Conservation (phyloP, 1,140 invertebrate species). For the Apolygus lucorum region DNA sequence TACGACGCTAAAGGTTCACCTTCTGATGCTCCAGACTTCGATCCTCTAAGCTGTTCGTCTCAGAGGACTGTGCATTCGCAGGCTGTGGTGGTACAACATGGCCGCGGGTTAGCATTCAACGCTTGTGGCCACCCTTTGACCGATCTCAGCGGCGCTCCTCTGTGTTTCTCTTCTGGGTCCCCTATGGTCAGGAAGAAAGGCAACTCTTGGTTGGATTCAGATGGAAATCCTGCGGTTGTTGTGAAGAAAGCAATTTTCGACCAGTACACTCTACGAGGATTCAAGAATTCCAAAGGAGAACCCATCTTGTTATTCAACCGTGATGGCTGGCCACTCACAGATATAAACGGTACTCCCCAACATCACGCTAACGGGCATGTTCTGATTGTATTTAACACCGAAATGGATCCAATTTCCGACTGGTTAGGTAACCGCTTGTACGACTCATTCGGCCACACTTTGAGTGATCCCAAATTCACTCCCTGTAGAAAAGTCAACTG, state of each 20-base stretch:
- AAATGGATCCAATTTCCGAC: constrained; percentile 8
- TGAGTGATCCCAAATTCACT: not conserved
- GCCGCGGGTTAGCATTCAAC: not conserved
- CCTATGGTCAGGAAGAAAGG: not conserved
- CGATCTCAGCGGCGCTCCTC: constrained; percentile 3
- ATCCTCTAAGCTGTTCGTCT: not conserved
- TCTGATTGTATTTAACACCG: not conserved
- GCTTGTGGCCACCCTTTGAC: constrained; percentile 11
- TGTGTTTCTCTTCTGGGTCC: constrained; percentile 6
- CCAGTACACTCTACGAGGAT: not conserved
- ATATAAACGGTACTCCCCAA: constrained; percentile 10
- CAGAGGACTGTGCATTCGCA: not conserved
- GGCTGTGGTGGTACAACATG: not conserved
- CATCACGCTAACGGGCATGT: constrained; percentile 4
- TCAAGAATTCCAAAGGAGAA: constrained; percentile 8
- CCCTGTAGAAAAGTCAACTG: constrained; percentile 6
- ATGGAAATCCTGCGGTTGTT: not conserved
- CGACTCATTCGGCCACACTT: not conserved
- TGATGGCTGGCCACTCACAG: constrained; percentile 1
- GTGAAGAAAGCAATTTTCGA: not conserved
- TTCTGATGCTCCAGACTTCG: not conserved
- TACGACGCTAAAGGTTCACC: constrained; percentile 4
- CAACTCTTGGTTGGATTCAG: not conserved
- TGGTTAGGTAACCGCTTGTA: constrained; percentile 2
- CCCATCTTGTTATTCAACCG: constrained; percentile 4